These are phyloP conservation scores for Labia minor DNA, from an alignment of 2,888 invertebrate species.

Conservation along the genomic window DNA sequence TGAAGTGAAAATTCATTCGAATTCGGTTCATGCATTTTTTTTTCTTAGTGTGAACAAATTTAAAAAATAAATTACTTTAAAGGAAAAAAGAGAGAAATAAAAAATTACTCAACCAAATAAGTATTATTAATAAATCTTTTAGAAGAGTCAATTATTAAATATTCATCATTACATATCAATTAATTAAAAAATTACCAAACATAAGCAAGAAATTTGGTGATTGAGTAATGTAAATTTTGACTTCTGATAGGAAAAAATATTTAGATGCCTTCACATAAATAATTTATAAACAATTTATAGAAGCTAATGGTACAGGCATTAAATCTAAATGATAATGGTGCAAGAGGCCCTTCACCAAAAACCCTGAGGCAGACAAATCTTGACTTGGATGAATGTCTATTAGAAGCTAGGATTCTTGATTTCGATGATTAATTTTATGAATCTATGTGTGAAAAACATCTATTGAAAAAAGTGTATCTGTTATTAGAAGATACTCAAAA, in stretches of 20 bases:
- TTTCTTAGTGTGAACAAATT: too few relatives aligned
- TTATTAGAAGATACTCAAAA: too few relatives aligned
- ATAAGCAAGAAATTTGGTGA: neutral
- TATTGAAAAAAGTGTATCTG: too few relatives aligned
- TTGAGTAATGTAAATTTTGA: neutral
- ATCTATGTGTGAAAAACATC: neutral
- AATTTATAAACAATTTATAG: constrained; percentile 7
- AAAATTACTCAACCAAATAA: too few relatives aligned
- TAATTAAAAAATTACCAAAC: too few relatives aligned
- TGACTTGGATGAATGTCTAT: neutral
- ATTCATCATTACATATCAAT: too few relatives aligned
- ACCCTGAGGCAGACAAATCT: neutral
- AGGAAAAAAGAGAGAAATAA: too few relatives aligned
- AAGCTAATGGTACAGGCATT: constrained; percentile 1
- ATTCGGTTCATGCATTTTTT: too few relatives aligned
- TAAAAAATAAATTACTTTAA: too few relatives aligned
- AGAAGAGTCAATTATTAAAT: too few relatives aligned
- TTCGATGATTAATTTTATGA: neutral
- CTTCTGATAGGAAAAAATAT: neutral
- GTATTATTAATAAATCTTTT: too few relatives aligned
- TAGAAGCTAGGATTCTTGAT: neutral
- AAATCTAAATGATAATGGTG: constrained; percentile 13
- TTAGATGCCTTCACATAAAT: neutral
- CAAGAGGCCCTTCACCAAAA: neutral
- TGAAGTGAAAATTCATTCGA: too few relatives aligned